These are phyloP conservation scores for Tenthredo scrophulariae DNA, from an alignment of 2,888 invertebrate genomes.

Conservation along the genomic window DNA sequence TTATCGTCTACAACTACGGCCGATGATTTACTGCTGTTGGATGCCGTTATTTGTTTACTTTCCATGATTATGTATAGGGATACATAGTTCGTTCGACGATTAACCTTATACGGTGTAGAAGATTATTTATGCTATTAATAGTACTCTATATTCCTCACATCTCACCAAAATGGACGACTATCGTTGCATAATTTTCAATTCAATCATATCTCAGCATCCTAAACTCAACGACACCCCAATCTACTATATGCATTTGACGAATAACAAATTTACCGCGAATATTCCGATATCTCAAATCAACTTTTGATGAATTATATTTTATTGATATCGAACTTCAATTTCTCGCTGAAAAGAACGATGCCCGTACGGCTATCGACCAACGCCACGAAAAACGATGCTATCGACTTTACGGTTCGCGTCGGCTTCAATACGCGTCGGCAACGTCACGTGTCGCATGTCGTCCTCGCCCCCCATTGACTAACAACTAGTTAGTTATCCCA, in stretches of 20 bases:
- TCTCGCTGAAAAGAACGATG: conserved; percentile 73
- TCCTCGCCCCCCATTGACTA: not conserved
- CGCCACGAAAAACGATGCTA: conserved; percentile 63
- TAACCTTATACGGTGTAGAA: conserved; percentile 16
- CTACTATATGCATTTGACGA: conserved; percentile 53
- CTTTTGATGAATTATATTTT: conserved; percentile 71
- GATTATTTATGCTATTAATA: conserved; percentile 50
- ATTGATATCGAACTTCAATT: conserved; percentile 76
- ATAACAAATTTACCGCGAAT: conserved; percentile 70
- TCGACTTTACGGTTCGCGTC: conserved; percentile 61
- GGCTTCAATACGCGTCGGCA: conserved; percentile 3
- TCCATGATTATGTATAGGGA: conserved; percentile 56
- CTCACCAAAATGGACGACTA: conserved; percentile 65
- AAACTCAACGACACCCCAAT: not conserved
- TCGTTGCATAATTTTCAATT: conserved; percentile 62
- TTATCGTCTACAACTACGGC: conserved; percentile 57
- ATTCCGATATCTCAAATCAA: conserved; percentile 68
- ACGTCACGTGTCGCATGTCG: conserved; percentile 30
- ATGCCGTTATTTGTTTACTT: conserved; percentile 56
- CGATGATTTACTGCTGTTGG: conserved; percentile 52
- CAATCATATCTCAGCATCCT: not conserved
- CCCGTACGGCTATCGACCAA: conserved; percentile 71
- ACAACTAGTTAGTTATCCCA: not conserved
- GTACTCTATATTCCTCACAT: conserved; percentile 56
- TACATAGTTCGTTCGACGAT: conserved; percentile 52